These are phyloP conservation scores for Nebria ingens DNA, from an alignment of 1,140 invertebrate species.

Conservation along the genomic window DNA sequence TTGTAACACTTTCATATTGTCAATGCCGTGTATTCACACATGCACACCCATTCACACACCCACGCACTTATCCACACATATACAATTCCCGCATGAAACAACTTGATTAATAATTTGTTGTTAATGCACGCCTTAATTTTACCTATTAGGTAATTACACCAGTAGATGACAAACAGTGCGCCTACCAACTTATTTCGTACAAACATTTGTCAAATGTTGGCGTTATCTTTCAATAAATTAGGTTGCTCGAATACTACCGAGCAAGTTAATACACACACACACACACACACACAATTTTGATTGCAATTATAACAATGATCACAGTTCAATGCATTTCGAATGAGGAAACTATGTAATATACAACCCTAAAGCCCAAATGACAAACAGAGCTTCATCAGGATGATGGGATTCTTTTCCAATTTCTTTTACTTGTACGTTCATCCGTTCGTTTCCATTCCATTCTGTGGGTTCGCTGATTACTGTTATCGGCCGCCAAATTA, in stretches of 20 bases:
- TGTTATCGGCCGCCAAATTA: constrained; percentile 24
- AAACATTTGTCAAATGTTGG: too few relatives aligned
- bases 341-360: neutral
- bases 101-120: neutral
- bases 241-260: too few relatives aligned
- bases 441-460: constrained; percentile 12
- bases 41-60: too few relatives aligned
- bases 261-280: too few relatives aligned
- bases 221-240: too few relatives aligned
- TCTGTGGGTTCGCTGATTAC: constrained; percentile 20
- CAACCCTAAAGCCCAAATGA: too few relatives aligned
- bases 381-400: neutral
- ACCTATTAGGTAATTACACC: constrained; percentile 8
- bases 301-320: too few relatives aligned
- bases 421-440: constrained; percentile 18
- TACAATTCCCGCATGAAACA: neutral
- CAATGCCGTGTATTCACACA: neutral
- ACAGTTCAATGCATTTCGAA: neutral
- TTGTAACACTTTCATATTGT: too few relatives aligned
- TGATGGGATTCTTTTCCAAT: constrained; percentile 3
- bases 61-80: too few relatives aligned
- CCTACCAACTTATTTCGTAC: too few relatives aligned
- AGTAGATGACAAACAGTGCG: neutral
- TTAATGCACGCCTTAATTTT: constrained; percentile 4
- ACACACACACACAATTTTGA: neutral